Evolutionary conservation across 2,888 invertebrate species (phyloP), one percentile per base, ranked within the genome.

Genomic region (Omphaloscelis lunosa): DNA sequence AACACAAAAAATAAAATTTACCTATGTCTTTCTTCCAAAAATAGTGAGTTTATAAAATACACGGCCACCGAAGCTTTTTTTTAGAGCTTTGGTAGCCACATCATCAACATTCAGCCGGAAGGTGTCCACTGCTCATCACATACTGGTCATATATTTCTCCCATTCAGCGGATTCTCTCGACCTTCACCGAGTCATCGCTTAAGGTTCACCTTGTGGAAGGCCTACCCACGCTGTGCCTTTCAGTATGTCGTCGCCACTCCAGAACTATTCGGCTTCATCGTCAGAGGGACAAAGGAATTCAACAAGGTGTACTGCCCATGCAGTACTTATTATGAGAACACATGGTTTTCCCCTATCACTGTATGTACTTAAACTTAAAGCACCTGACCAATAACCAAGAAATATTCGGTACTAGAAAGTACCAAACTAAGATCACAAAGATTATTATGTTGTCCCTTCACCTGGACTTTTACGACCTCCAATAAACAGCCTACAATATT

Each of bases 401-500:
- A n/a, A 56, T 34, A 72, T 69, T 39, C 2, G 65, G n/a, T 58
- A 67, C 72, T 48, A 70, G 85, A 66, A 70, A 67, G 45, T 62
- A 69, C 20, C 20, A 59, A 74, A 71, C 71, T 81, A 72, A 68
- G 75, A 72, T 82, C 65, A 82, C 51, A 56, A 72, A 76, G 23
- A 75, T 83, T 85, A 83, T 72, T 20, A 71, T 48, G 67, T 75
- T 67, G 59, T 87, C 51, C 39, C 56, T 45, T 59, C 61, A 56
- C 29, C 34, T 59, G 41, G 67, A 73, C 61, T 53, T 81, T 85
- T 78, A 86, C 77, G 80, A 86, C 9, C 11, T 2, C 39, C 84
- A 72, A 72, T 79, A 83, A 75, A 75, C 77, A 76, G 70, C 61
- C 48, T 56, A 72, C 79, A 86, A 86, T 79, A 86, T 75, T 88